Evolutionary conservation across 1,140 invertebrate species (phyloP).

Genomic region (Ganaspis sp.): DNA sequence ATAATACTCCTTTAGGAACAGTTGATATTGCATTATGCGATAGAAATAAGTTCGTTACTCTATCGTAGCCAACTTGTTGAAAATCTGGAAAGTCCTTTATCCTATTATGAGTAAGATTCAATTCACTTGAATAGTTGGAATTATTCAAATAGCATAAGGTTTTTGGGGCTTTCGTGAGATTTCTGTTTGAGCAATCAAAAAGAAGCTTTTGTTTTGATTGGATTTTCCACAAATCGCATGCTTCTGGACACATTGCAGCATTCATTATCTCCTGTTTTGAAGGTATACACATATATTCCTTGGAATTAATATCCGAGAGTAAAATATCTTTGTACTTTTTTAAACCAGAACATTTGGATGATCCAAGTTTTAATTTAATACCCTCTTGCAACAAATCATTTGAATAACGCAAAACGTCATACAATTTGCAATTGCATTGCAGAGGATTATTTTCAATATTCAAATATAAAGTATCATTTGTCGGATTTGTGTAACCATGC

Average conservation of each 20-base stretch:
- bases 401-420: conserved; percentile 76
- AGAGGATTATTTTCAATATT: conserved; percentile 81
- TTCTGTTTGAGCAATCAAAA: conserved; percentile 77
- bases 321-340: conserved; percentile 50
- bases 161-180: conserved; percentile 65
- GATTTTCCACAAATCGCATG: conserved; percentile 43
- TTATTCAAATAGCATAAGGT: conserved; percentile 51
- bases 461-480: conserved; percentile 62
- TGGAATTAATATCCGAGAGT: conserved; percentile 51
- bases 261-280: too few species aligned
- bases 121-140: conserved; percentile 57
- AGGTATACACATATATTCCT: too few species aligned
- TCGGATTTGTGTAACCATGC: conserved; percentile 28
- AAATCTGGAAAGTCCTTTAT: conserved; percentile 68
- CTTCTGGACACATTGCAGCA: too few species aligned
- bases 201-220: conserved; percentile 72
- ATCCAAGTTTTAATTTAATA: conserved; percentile 50
- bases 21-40: conserved; percentile 76
- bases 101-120: conserved; percentile 76
- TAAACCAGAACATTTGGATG: conserved; percentile 71
- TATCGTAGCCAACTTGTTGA: conserved; percentile 63
- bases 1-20: conserved; percentile 60
- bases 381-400: conserved; percentile 60
- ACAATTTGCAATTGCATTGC: conserved; percentile 80
- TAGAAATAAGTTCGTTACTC: conserved; percentile 75